Evolutionary conservation across 2,888 invertebrate genomes (phyloP), one percentile per base, ranked within the genome.

Genomic region (Allolobophora icterica): DNA sequence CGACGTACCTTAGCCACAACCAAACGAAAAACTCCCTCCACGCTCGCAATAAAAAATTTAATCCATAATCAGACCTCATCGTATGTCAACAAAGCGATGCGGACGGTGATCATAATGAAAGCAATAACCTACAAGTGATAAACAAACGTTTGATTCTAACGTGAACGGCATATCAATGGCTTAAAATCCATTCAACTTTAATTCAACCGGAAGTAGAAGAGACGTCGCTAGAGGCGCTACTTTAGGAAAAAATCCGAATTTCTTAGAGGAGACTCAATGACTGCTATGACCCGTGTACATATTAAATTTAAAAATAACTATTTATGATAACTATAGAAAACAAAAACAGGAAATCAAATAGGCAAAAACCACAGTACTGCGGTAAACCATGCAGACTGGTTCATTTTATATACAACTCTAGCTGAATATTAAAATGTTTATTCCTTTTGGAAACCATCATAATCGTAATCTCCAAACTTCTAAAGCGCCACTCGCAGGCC

Each of bases 211-310:
- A 71, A 71, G 71, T 71, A 71, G 6, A 1, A 11, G 71, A n/a
- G 30, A 71, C 71, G n/a, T 71, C 71, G n/a, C 71, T 71, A 71
- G 71, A 71, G 71, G 71, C n/a, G 71, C 71, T n/a, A 71, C 71
- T 4, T 71, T 21, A 24, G 52, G 52, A 21, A 52, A 21, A 52
- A 45, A 2, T 17, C 2, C 21, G 2, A 52, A 21, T 24, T 52
- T 52, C 6, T 52, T 52, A 52, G 24, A 21, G 52, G 52, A 52
- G 52, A 24, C n/a, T n/a, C n/a, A n/a, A n/a, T n/a, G n/a, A n/a
- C n/a, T n/a, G n/a, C n/a, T n/a, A n/a, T n/a, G n/a, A n/a, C n/a
- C n/a, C n/a, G n/a, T n/a, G n/a, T n/a, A n/a, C n/a, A n/a, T n/a
- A n/a, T n/a, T n/a, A n/a, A 45, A 13, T 5, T 38, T 38, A 38